A percentile compares a stretch with the other conserved stretches of the same genome.
These are phyloP conservation scores for Characodon lateralis DNA, from an alignment of 2,797 vertebrate species.

Conservation along the genomic window DNA sequence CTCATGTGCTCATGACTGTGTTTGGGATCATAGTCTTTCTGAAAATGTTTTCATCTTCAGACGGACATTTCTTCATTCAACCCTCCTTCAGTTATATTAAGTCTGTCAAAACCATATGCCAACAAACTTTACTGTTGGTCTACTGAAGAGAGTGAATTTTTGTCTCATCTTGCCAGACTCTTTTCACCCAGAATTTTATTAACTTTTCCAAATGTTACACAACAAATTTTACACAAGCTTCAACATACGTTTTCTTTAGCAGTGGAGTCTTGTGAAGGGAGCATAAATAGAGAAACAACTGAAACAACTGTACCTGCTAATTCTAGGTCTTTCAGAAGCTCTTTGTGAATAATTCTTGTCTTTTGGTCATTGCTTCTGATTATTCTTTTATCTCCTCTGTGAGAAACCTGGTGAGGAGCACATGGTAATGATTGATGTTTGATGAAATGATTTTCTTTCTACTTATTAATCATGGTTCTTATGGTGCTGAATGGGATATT, in stretches of 20 bases:
- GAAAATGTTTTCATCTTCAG: background rate
- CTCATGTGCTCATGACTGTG: too few relatives aligned
- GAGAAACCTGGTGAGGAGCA: too few relatives aligned
- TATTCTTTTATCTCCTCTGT: background rate
- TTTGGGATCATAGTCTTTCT: too few relatives aligned
- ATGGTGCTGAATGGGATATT: background rate
- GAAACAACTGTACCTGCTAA: background rate
- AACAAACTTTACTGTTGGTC: background rate
- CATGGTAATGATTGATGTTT: background rate
- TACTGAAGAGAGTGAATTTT: background rate
- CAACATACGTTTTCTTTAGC: background rate
- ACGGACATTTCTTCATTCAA: background rate
- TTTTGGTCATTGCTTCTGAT: background rate
- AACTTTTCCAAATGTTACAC: background rate
- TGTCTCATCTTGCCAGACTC: background rate
- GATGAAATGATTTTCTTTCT: background rate
- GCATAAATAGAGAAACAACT: background rate
- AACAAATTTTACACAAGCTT: background rate
- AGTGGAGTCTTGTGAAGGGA: background rate
- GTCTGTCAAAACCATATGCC: background rate
- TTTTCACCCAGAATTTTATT: background rate
- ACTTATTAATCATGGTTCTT: background rate
- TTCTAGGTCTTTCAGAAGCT: background rate
- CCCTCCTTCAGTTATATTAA: background rate
- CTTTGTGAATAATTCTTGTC: background rate